These are phyloP conservation scores for Melipona bicolor DNA, from an alignment of 2,888 invertebrate species.

Conservation along the genomic window DNA sequence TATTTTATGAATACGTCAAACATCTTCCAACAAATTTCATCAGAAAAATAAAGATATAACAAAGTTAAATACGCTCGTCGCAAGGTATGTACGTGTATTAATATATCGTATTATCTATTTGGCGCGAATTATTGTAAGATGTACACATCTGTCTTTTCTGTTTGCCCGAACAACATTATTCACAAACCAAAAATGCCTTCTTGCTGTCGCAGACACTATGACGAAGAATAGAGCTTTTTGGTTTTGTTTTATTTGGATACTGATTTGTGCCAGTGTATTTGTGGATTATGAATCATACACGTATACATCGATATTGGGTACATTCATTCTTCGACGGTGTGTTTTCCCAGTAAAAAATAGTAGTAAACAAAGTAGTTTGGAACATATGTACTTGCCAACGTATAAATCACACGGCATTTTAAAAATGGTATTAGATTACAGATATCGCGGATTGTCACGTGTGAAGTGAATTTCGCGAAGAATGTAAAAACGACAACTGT, in stretches of 20 bases:
- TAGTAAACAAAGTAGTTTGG: constrained; percentile 23
- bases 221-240: constrained; percentile 10
- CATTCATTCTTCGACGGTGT: constrained; percentile 25
- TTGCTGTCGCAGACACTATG: constrained; percentile 26
- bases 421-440: too few species aligned
- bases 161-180: constrained; percentile 24
- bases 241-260: neutral
- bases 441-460: neutral
- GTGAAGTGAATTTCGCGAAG: neutral
- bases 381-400: constrained; percentile 34
- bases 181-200: neutral
- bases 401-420: neutral
- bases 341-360: constrained; percentile 29
- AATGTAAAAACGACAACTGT: neutral
- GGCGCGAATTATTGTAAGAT: constrained; percentile 64
- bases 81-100: constrained; percentile 26
- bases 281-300: constrained; percentile 30
- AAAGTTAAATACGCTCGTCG: constrained; percentile 50
- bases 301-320: constrained; percentile 39
- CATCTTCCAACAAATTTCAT: constrained; percentile 43
- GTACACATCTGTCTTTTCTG: neutral
- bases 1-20: constrained; percentile 58
- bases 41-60: constrained; percentile 64
- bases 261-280: constrained; percentile 16
- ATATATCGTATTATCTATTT: constrained; percentile 41